These are phyloP conservation scores for Chaetoderma sp. DNA, from an alignment of 2,888 invertebrate genomes.

Conservation along the genomic window DNA sequence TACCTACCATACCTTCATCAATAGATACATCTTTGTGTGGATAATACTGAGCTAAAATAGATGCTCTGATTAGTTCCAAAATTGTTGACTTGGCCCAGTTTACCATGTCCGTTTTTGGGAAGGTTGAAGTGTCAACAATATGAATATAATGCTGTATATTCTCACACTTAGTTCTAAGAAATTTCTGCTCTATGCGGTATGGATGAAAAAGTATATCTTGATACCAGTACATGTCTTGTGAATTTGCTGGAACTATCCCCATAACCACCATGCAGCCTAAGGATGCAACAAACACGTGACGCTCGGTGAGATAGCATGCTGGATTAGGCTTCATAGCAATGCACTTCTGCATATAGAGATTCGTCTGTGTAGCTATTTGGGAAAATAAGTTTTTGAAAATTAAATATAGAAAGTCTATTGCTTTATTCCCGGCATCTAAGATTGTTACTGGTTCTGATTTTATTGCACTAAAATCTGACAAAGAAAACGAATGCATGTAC, in stretches of 20 bases:
- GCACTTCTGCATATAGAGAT: neutral
- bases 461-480: too few relatives aligned
- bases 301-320: neutral
- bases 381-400: neutral
- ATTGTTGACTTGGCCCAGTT: neutral
- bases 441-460: neutral
- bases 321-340: neutral
- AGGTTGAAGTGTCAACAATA: neutral
- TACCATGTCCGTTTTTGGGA: neutral
- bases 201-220: neutral
- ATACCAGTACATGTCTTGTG: neutral
- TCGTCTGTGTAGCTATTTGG: neutral
- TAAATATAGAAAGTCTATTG: neutral
- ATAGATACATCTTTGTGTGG: neutral
- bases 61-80: neutral
- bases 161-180: neutral
- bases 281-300: neutral
- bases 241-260: neutral
- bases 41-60: neutral
- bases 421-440: neutral
- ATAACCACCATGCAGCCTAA: neutral
- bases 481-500: too few relatives aligned
- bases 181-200: neutral
- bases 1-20: neutral
- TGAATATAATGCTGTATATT: slow-evolving; percentile 1